Base-by-base conservation (phyloP, 2,797 vertebrate species). In the Fistularia commersonii region DNA sequence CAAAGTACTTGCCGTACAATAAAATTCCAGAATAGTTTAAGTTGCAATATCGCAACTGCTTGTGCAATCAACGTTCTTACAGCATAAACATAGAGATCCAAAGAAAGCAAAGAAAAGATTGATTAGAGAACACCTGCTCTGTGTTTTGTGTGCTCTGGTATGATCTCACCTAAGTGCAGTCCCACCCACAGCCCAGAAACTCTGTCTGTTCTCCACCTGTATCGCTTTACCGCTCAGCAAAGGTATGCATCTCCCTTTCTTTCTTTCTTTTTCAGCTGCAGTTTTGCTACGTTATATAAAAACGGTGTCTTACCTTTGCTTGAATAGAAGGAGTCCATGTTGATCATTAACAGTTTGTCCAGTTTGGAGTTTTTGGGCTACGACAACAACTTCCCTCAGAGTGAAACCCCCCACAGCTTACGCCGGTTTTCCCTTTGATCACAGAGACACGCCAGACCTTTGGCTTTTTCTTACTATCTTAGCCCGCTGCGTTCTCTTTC, bases 291-390 rank as follows among this genome's bases (percentile, higher is more conserved):
- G 44, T 48, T 8, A 38, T 41, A 59, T 43, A 57, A 50, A 50
- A 7, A 40, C n/a, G 15, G 9, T 44, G 11, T 8, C 37, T 80
- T 90, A 92, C 91, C 91, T 91, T 92, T 90, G 72, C 70, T 84
- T 0, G 86, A 86, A 74, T 0, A 83, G 75, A 79, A 88, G 47
- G 60, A 79, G 50, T 85, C 83, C 90, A 91, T 86, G 83, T 65
- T 74, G 54, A 48, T 55, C 51, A 65, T 47, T 57, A 46, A 11
- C 23, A 33, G 47, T 8, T 8, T 38, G 36, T 77, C 42, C 32
- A 62, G 69, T 74, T 79, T 72, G 69, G 68, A 77, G 69, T 71
- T 32, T 8, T 32, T 6, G 5, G 51, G 36, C 12, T 12, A 5
- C 59, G 6, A 12, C 45, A 8, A 44, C 8, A 0, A 39, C 32